Base-by-base conservation (phyloP, 2,113 vertebrate species). In the Sturnira hondurensis region DNA sequence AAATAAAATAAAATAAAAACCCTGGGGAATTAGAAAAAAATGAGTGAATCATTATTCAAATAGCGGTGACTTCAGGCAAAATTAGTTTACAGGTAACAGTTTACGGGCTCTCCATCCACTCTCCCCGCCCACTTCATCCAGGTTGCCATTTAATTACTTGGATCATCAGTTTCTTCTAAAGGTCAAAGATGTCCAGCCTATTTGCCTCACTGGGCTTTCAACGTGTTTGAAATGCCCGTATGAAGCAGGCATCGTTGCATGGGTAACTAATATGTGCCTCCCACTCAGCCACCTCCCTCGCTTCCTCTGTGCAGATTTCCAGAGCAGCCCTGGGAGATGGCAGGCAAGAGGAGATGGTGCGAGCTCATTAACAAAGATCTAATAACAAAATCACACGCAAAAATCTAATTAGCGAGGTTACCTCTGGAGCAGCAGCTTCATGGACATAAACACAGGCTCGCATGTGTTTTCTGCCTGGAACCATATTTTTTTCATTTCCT, bases 381-480 rank as follows among this genome's bases (percentile, higher is more conserved):
- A 97, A 89, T 81, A 93, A 91, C 31, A 83, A 81, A 93, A 89
- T 92, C 77, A 80, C 68, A 63, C 74, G 54, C 16, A 83, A 54
- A 81, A 84, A 80, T 86, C 67, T 86, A 78, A 93, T 95, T 86
- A 97, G 61, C 3, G 1, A 70, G 73, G n/a, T 95, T 93, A 89
- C 20, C 33, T 77, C 92, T 91, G 67, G 33, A 88, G n/a, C 38
- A 94, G 17, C 47, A 81, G 19, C 36, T 52, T 15, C 7, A 15
- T 52, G 38, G 74, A 93, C 96, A 80, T 68, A 97, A 95, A 61
- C 90, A 84, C 20, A 93, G 38, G 22, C 16, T 70, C 78, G 24
- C 33, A 68, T 84, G 38, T 94, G 20, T 89, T 91, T 94, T 93
- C 54, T 93, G 43, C 43, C 7, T 86, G n/a, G 31, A 77, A 90